Base-by-base conservation (phyloP, 2,113 vertebrate genomes). In the Tamias sibiricus region DNA sequence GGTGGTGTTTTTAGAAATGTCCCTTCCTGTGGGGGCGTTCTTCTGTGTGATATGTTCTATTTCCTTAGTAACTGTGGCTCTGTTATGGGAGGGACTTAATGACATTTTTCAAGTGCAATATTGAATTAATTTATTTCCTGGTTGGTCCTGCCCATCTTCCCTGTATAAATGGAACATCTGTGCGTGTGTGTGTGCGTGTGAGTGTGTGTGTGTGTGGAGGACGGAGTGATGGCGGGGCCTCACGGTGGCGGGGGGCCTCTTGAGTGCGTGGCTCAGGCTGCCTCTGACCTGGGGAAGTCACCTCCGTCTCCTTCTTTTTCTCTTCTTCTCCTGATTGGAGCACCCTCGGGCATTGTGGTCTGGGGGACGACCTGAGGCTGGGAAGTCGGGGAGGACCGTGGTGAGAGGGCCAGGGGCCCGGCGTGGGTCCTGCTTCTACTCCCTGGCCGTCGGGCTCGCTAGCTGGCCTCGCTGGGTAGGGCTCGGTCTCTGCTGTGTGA, bases 11-110 rank as follows among this genome's bases (percentile, higher is more conserved):
- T 90, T 49, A 19, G 68, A 85, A 77, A 52, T 49, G 66, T 74
- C 72, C 84, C 77, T 97, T 95, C 85, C 87, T 96, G 87, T 88
- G 87, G 92, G 95, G 92, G 59, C 92, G 87, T 95, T 96, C 94
- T 95, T 97, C 95, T 35, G 8, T 71, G 95, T 40, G 64, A 66
- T 52, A 49, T 82, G 75, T 76, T 97, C 74, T 80, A 76, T 98
- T 97, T 97, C 96, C 94, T 95, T 97, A 96, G 97, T 97, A 90
- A 97, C 97, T 77, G 90, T 96, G 94, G 92, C 95, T 90, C 66
- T 97, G 81, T 97, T 96, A 86, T 92, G 96, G 94, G 82, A 89
- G 82, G 82, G 72, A 57, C 90, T 95, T 97, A 54, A 68, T 92
- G 94, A 93, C 90, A 84, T 83, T 93, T 96, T 92, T 94, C 68